Base-by-base conservation (phyloP, 2,888 invertebrate genomes). In the Drosophila nr. medialis region DNA sequence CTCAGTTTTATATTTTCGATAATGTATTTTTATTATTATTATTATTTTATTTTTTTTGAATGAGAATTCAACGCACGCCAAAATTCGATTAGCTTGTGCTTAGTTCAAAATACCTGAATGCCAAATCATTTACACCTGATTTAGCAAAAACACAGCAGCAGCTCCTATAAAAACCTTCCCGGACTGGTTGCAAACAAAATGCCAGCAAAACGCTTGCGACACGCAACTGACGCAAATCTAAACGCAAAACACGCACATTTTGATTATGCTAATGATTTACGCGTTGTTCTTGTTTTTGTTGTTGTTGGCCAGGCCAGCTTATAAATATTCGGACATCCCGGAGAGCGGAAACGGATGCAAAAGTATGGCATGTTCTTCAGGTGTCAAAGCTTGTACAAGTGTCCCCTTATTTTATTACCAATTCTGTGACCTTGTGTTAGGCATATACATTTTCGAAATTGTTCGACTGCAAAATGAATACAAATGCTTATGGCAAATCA, bases 61-160 rank as follows among this genome's bases (percentile, higher is more conserved):
- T 53, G 36, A 49, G 45, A 61, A 42, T 5, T 49, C 75, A 61
- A 64, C 34, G 81, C 85, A 78, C 64, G 60, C 62, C 53, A 66
- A 54, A 71, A 72, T 72, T 75, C 64, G 67, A 79, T 81, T 73
- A 74, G 61, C 56, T 53, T 64, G 60, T 42, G 56, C 79, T 49
- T 29, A 53, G 58, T 27, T 62, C 59, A 45, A 67, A 45, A 61
- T 72, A 68, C 32, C 64, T 64, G 50, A 71, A 62, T 80, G 72
- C 69, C 81, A 79, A 79, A 85, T 84, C 74, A 85, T 84, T 85
- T 67, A 81, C 89, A 89, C 89, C 87, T 84, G 87, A 89, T 85
- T 85, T 71, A 64, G 51, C 61, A 58, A 54, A 61, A 45, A 24
- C 45, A 24, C 24, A 45, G 24, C 15, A 45, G 45, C 53, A 60